Percentiles rank a stretch among this genome's conserved stretches.
Conservation (phyloP, 1,140 invertebrate species). For the Zaprionus africanus region DNA sequence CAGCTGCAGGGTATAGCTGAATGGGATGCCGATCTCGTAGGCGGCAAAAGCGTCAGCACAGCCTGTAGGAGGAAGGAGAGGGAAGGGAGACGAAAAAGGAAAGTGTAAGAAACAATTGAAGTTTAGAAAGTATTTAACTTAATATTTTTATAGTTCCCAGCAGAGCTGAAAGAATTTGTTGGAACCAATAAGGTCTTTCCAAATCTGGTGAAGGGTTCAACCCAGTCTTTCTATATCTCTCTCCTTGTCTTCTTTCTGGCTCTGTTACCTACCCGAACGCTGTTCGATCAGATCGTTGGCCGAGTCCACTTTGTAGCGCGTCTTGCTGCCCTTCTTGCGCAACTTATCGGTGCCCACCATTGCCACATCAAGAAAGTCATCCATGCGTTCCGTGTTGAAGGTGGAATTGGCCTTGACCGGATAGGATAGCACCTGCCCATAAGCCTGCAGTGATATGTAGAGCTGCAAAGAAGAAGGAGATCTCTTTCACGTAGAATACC, state of each 20-base stretch:
- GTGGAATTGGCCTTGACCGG: slow-evolving; percentile 85
- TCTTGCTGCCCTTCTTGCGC: slow-evolving; percentile 74
- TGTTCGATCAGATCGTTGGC: slow-evolving; percentile 79
- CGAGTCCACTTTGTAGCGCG: slow-evolving; percentile 79
- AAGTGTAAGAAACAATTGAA: too few relatives aligned
- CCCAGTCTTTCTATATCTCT: background rate
- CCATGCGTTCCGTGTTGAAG: slow-evolving; percentile 71
- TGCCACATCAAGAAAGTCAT: slow-evolving; percentile 80
- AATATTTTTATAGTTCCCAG: too few relatives aligned
- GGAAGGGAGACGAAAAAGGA: background rate
- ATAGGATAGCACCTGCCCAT: slow-evolving; percentile 90
- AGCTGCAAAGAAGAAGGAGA: slow-evolving; percentile 64
- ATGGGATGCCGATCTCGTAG: slow-evolving; percentile 88
- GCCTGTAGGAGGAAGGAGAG: slow-evolving; percentile 84
- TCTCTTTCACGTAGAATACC: background rate
- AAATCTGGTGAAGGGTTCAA: too few relatives aligned
- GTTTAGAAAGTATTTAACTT: too few relatives aligned
- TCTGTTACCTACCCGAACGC: slow-evolving; percentile 62
- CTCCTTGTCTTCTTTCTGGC: background rate
- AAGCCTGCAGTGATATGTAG: slow-evolving; percentile 92
- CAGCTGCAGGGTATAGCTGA: slow-evolving; percentile 92
- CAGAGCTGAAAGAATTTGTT: too few relatives aligned
- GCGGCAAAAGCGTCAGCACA: slow-evolving; percentile 91
- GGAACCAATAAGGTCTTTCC: too few relatives aligned
- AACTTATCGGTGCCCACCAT: slow-evolving; percentile 80